Conservation (phyloP, 2,797 vertebrate genomes). For the Adrianichthys oophorus region DNA sequence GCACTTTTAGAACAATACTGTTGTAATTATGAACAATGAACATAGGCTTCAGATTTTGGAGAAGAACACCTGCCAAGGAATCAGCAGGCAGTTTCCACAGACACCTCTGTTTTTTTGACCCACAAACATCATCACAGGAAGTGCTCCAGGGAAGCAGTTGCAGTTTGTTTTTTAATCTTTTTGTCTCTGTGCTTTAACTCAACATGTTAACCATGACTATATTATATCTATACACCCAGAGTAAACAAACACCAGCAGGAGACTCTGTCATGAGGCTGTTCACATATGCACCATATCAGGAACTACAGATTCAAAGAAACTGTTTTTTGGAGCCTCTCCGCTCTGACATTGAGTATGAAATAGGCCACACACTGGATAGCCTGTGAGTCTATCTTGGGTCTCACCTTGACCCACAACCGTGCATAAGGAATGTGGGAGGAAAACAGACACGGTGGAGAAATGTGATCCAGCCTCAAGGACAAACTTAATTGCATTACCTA, state of each 20-base stretch:
- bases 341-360: not conserved
- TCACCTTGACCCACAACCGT: not conserved
- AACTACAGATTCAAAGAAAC: not conserved
- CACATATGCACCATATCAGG: not conserved
- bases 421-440: not conserved
- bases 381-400: not conserved
- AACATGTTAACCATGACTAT: slow-evolving; percentile 31
- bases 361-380: not conserved
- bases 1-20: no score
- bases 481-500: no score
- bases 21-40: no score
- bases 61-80: no score
- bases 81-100: slow-evolving; percentile 1
- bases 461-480: no score
- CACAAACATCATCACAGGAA: slow-evolving; percentile 45
- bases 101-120: slow-evolving; percentile 19
- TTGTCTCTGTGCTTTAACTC: slow-evolving; percentile 27
- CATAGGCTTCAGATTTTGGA: no score
- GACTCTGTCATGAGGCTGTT: not conserved
- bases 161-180: slow-evolving; percentile 10
- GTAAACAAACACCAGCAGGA: slow-evolving; percentile 3
- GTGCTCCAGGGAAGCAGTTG: slow-evolving; percentile 35
- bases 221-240: slow-evolving; percentile 4
- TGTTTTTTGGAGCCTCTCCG: no score
- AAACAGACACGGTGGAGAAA: not conserved